Base-by-base conservation (phyloP, 2,888 invertebrate species). In the Andrena trimmerana region DNA sequence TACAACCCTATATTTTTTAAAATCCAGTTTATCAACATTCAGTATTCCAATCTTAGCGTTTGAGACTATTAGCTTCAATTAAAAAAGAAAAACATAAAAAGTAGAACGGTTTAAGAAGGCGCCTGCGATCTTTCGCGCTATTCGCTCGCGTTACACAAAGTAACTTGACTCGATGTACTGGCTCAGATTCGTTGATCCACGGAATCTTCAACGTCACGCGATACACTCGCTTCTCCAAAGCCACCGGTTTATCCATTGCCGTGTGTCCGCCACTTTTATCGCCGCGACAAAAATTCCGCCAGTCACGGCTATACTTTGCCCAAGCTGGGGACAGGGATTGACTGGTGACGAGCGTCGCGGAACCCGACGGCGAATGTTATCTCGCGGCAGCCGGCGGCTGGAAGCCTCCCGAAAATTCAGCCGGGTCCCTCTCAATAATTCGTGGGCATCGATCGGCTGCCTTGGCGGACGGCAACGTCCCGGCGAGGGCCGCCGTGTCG, bases 361-460 rank as follows among this genome's bases (percentile, higher is more conserved):
- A 71, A 54, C 71, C 69, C 68, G 75, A 73, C 83, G 66, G 8
- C 16, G 65, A 63, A 1, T 48, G 76, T 79, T 77, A 77, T 73
- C 84, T 74, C 42, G 50, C 54, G 48, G 52, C 33, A 36, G 60
- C 42, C n/a, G 29, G 31, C 16, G 33, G 66, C 52, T 67, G 60
- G 24, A 65, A 50, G 59, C 65, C 20, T 42, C 16, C 42, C 66
- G 36, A 66, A 74, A 81, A 85, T 87, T 87, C 68, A 57, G 73
- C 54, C 50, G 74, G 57, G 7, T 24, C 57, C 57, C 76, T 72
- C 81, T 87, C 83, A 87, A 87, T 87, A 81, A 87, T 87, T 87
- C 83, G 74, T 78, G 50, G 31, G 48, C 54, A 87, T 87, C 87
- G 87, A 85, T 81, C 71, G 79, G 31, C 36, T 52, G 67, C 65